Base-by-base conservation (phyloP, 2,888 invertebrate genomes). In the Acronicta alni region DNA sequence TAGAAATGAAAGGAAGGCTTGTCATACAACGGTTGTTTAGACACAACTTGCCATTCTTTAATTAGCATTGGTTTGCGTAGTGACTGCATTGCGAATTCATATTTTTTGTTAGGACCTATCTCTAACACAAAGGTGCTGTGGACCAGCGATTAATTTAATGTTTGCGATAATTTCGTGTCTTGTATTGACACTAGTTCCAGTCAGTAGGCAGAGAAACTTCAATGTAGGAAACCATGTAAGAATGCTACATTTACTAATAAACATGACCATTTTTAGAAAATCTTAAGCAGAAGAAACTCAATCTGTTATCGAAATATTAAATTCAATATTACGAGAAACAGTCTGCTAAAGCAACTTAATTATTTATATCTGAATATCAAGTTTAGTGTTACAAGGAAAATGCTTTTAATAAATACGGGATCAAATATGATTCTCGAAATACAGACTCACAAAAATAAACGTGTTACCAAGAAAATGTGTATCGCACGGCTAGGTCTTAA, bases 21-120 rank as follows among this genome's bases (percentile, higher is more conserved):
- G 72, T 60, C 72, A 55, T 66, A 66, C 55, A 59, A 16, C 45
- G 16, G 53, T 15, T 59, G 57, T 64, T 52, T 53, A 20, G 49
- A 32, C 42, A 47, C 16, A 20, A 55, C 48, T 46, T 8, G 47
- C 39, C 52, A 58, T 48, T 59, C 64, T 70, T 66, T 66, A 55
- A 72, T 72, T 60, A 71, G n/a, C 20, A 14, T 16, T 41, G 8
- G 18, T 54, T 23, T n/a, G 32, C 43, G 41, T 60, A 42, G 55
- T 10, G n/a, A 60, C 60, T 67, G 60, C 67, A 72, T n/a, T 44
- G 47, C 35, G 32, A 58, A 53, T 49, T 45, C 42, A 53, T 35
- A 30, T 66, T 57, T 52, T 44, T 14, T 6, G 2, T 35, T 0
- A 4, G n/a, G n/a, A n/a, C n/a, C n/a, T 32, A n/a, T 32, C 7